Evolutionary conservation across 2,888 invertebrate species (phyloP).

Genomic region (Theretra japonica): DNA sequence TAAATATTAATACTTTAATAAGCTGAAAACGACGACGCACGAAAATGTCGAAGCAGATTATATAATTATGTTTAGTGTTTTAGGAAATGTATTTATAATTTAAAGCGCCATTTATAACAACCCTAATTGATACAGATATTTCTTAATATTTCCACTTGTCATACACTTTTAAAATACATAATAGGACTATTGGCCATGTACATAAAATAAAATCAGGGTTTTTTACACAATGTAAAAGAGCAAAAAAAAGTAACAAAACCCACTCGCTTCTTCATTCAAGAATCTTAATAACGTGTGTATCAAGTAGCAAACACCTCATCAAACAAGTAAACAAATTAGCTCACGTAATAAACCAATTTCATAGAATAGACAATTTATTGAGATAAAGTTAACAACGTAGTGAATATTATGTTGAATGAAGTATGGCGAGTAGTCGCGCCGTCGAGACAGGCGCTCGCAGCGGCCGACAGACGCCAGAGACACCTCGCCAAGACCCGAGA

Average conservation of each 20-base stretch:
- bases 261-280: no score
- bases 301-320: no score
- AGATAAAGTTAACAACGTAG: not conserved
- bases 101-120: not conserved
- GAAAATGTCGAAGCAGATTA: not conserved
- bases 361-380: not conserved
- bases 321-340: no score
- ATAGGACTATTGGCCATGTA: no score
- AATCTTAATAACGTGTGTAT: no score
- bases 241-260: no score
- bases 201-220: no score
- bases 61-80: not conserved
- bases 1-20: slow-evolving; percentile 37
- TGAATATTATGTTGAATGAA: not conserved
- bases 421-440: slow-evolving; percentile 26
- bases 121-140: no score
- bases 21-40: slow-evolving; percentile 15
- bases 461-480: slow-evolving; percentile 39
- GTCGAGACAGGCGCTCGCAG: slow-evolving; percentile 35
- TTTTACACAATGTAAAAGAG: no score
- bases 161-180: no score
- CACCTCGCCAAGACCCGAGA: slow-evolving; percentile 1
- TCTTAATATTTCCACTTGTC: no score
- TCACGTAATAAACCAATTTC: no score
- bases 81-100: not conserved